Evolutionary conservation across 2,888 invertebrate species (phyloP), one percentile per base, ranked within the genome.

Genomic region (Amblyjoppa proteus): DNA sequence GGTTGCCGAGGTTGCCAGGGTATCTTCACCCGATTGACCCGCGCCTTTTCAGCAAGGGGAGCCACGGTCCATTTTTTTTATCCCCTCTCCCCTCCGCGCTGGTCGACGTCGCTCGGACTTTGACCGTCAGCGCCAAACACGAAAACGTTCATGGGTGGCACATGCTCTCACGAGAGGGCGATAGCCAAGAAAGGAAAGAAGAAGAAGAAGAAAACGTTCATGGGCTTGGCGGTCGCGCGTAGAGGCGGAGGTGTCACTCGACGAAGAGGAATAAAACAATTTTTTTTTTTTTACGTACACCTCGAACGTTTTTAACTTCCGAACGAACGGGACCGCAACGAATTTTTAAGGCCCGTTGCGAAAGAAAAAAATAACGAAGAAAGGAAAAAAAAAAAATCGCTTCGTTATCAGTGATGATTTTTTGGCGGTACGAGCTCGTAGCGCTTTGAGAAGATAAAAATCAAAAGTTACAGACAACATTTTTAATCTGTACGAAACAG

Each of bases 81-180:
- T 53, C 58, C 58, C 28, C 13, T 0, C 58, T 3, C 56, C 25
- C 25, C 20, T 25, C 20, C 11, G 3, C 31, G 9, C 51, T 25
- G 41, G 41, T 41, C 38, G 20, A 4, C 69, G 9, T 53, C 53
- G n/a, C 11, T n/a, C 25, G 58, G 81, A 70, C 75, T 81, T 75
- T 81, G 61, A 61, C 68, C 49, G 25, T 75, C 70, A 81, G 81
- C 81, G 81, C 81, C 70, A 61, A 31, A 64, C n/a, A 64, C 58
- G 25, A 74, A 38, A 53, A 28, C 74, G 56, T 56, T 64, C 7
- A 51, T 71, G 73, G 31, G 34, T 20, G 20, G 20, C 20, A 20
- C 20, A 20, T 20, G 20, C 20, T 20, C 20, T 20, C 20, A 20
- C 20, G 20, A 20, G 20, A 20, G 20, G 20, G 20, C 20, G 20